Evolutionary conservation across 1,140 invertebrate species (phyloP).

Genomic region (Tetragnatha versicolor): DNA sequence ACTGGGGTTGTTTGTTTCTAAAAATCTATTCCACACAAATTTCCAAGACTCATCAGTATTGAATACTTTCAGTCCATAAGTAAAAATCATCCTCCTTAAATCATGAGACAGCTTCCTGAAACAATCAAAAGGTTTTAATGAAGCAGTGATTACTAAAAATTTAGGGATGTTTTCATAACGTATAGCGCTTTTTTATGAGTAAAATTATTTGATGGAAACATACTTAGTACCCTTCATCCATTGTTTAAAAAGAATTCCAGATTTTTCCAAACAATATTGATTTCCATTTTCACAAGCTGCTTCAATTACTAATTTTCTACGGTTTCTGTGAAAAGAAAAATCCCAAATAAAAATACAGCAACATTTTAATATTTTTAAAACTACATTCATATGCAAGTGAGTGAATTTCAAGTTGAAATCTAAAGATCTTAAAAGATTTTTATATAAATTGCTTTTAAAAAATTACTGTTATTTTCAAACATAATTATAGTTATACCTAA

Average conservation of each 20-base stretch:
- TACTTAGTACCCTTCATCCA: conserved; percentile 63
- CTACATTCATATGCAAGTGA: no score
- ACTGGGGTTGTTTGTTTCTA: conserved; percentile 76
- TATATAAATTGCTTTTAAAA: no score
- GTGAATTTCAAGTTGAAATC: no score
- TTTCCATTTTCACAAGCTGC: conserved; percentile 62
- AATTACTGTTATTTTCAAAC: no score
- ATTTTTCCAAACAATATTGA: conserved; percentile 60
- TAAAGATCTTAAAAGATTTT: no score
- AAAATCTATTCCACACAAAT: conserved; percentile 75
- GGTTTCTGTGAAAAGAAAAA: no score
- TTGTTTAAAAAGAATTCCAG: conserved; percentile 59
- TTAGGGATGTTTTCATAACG: no score
- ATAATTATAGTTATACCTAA: no score
- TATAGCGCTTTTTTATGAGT: not conserved
- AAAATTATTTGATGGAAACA: conserved; percentile 20
- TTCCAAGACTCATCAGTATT: conserved; percentile 73
- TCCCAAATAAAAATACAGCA: no score
- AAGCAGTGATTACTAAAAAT: not conserved
- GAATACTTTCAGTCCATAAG: conserved; percentile 68
- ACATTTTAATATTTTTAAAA: no score
- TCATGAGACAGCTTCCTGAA: not conserved
- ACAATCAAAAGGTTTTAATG: no score
- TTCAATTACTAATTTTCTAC: conserved; percentile 60
- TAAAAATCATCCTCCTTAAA: conserved; percentile 63